phyloP scores from a whole-genome alignment of 2,888 invertebrate genomes.

The Lissocephala sabroskyi region DNA sequence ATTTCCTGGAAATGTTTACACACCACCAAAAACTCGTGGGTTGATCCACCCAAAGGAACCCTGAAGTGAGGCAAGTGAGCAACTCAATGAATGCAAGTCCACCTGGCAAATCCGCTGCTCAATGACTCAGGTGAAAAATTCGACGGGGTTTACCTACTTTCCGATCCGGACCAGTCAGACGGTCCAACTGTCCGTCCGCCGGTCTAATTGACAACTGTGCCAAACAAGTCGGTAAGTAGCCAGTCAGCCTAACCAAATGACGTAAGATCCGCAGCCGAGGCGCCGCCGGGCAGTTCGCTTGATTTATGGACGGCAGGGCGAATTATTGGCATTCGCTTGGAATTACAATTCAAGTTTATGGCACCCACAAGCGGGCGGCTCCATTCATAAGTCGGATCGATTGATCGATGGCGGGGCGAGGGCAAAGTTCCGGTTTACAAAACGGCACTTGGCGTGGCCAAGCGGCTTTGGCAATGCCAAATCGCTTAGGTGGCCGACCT shows the following conservation, averaged over 20 bases:
- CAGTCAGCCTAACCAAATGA: conserved; percentile 30
- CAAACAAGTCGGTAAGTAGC: conserved; percentile 42
- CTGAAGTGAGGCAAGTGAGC: too few relatives aligned
- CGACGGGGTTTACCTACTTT: conserved; percentile 53
- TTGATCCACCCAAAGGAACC: too few relatives aligned
- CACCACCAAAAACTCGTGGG: too few relatives aligned
- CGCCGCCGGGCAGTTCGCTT: conserved; percentile 21
- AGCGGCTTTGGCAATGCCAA: neutral
- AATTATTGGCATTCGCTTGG: conserved; percentile 31
- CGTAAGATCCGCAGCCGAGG: conserved; percentile 55
- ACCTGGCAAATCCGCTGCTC: conserved; percentile 22
- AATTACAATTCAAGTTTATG: conserved; percentile 43
- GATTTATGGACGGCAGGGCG: conserved; percentile 48
- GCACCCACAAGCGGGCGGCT: conserved; percentile 5
- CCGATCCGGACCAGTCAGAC: neutral
- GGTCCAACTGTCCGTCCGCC: too few relatives aligned
- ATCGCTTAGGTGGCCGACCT: conserved; percentile 11
- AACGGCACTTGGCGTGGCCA: neutral
- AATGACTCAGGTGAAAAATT: conserved; percentile 36
- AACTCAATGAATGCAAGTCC: too few relatives aligned
- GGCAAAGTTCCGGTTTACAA: conserved; percentile 40
- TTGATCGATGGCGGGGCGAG: conserved; percentile 4
- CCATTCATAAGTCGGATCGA: conserved; percentile 35
- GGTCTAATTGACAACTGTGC: conserved; percentile 58
- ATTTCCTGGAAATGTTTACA: too few relatives aligned